A percentile compares a stretch with the other conserved stretches of the same genome.
Conservation (phyloP, 1,140 invertebrate species). For the Tetramorium alpestre region DNA sequence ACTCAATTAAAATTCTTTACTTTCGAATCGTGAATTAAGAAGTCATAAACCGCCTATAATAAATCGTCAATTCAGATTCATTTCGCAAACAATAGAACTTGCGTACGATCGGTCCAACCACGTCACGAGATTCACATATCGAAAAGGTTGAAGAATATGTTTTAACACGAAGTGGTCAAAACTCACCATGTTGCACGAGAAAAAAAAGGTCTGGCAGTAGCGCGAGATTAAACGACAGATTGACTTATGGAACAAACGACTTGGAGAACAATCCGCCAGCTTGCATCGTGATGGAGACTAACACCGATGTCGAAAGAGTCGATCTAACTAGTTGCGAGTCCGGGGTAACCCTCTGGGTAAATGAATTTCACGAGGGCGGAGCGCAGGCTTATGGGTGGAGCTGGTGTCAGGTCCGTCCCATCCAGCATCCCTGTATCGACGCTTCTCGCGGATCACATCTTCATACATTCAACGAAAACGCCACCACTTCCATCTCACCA, state of each 20-base stretch:
- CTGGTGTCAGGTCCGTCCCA: constrained; percentile 71
- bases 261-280: neutral
- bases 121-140: neutral
- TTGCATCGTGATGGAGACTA: constrained; percentile 30
- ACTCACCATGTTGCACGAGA: constrained; percentile 32
- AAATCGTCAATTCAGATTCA: neutral
- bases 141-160: neutral
- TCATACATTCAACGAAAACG: constrained; percentile 7
- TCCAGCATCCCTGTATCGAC: constrained; percentile 71
- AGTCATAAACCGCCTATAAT: neutral
- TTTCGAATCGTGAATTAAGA: neutral
- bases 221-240: constrained; percentile 6
- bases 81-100: neutral
- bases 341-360: constrained; percentile 67
- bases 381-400: constrained; percentile 78
- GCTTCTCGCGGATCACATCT: constrained; percentile 20
- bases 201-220: neutral
- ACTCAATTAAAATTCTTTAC: neutral
- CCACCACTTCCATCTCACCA: neutral
- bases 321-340: constrained; percentile 71
- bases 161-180: neutral
- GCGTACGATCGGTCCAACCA: neutral
- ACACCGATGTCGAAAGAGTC: constrained; percentile 49
- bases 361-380: constrained; percentile 78
- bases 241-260: neutral